Evolutionary conservation across 1,140 invertebrate species (phyloP), one percentile per base, ranked within the genome.

Genomic region (Heliconius himera): DNA sequence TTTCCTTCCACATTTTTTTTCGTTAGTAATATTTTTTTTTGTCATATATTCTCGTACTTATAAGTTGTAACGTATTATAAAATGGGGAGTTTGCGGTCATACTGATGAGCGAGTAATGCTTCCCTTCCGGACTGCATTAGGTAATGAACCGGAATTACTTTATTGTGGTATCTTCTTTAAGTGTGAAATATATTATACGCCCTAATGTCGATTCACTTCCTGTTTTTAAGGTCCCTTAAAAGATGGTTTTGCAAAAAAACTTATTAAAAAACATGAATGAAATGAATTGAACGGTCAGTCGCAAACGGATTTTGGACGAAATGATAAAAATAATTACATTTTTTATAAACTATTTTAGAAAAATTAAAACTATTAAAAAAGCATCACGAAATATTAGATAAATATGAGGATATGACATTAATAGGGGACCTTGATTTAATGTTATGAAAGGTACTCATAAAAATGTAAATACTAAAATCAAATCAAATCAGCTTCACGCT

Each of bases 71-170:
- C 70, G 26, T 20, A 33, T 87, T 89, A 90, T 88, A 90, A 88
- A 89, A 82, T 87, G 91, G 90, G 89, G 88, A 89, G 82, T 60
- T 89, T 92, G 90, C 82, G 91, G 91, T 90, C 76, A 82, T 91
- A 91, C 91, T 93, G 91, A 92, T 89, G 89, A 89, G 84, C 90
- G 90, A 84, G 83, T 93, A 94, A 94, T 93, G 84, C 84, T 82
- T 80, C 75, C 87, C 88, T 94, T 94, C 93, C 93, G 91, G 87
- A 79, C 73, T 81, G 88, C 84, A 90, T 92, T 92, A 89, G 88
- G 87, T 94, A 93, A 92, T 94, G 89, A 90, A 87, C 81, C 83
- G 84, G 90, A 92, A 94, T 94, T 89, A 90, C 87, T 93, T 94
- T 92, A 91, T 92, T 91, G 90, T 87, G 83, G 84, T 29, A 79